Evolutionary conservation across 2,797 vertebrate genomes (phyloP).

Genomic region (Sarcophilus harrisii): DNA sequence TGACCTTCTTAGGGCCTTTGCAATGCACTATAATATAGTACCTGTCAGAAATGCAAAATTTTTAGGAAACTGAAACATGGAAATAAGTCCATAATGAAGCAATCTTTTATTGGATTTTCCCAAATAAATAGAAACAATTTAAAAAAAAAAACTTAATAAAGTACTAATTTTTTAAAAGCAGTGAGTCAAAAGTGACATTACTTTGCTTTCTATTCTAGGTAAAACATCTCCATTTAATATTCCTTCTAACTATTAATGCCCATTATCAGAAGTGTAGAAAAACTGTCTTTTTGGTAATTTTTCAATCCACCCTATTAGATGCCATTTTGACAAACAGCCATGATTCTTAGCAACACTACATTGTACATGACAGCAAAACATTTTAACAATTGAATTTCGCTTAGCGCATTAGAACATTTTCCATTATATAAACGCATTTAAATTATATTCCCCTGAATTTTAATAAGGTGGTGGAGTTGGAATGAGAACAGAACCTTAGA

Average conservation of each 20-base stretch:
- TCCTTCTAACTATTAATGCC: conserved; percentile 61
- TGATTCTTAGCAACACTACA: conserved; percentile 71
- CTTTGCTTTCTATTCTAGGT: conserved; percentile 46
- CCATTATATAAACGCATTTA: conserved; percentile 73
- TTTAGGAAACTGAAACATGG: conserved; percentile 43
- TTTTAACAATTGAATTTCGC: conserved; percentile 74
- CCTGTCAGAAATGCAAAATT: conserved; percentile 49
- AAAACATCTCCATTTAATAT: conserved; percentile 62
- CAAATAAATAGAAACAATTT: conserved; percentile 53
- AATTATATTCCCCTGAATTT: conserved; percentile 64
- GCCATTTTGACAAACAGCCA: conserved; percentile 68
- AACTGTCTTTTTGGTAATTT: conserved; percentile 74
- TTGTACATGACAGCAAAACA: conserved; percentile 71
- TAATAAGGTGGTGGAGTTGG: conserved; percentile 69
- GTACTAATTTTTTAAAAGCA: conserved; percentile 35
- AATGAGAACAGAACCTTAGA: conserved; percentile 60
- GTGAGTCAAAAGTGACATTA: conserved; percentile 55
- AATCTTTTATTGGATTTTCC: conserved; percentile 63
- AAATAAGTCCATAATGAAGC: conserved; percentile 46
- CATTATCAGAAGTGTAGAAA: conserved; percentile 61
- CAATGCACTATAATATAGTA: not conserved
- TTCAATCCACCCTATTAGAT: conserved; percentile 75
- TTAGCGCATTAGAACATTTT: conserved; percentile 69
- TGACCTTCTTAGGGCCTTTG: not conserved
- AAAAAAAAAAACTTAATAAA: conserved; percentile 53